Base-by-base conservation (phyloP, 2,797 vertebrate genomes). In the Cryptoprocta ferox region DNA sequence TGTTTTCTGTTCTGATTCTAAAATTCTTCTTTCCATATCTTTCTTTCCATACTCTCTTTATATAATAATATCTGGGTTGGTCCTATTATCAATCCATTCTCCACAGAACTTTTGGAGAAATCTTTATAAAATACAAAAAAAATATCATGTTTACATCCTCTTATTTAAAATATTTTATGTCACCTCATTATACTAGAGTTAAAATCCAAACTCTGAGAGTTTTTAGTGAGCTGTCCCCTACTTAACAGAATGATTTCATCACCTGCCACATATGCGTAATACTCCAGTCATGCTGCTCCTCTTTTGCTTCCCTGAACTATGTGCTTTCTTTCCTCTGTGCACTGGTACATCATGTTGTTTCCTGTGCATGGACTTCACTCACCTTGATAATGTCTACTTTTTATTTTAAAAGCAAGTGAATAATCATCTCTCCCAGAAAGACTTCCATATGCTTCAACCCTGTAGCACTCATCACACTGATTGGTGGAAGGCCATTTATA, bases 351-450 rank as follows among this genome's bases (percentile, higher is more conserved):
- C 21, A 48, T 68, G 10, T 3, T 73, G 18, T 75, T 21, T 26
- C 9, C 35, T 89, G 24, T 24, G 73, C 3, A 14, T 63, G 4
- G 61, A 93, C 35, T 96, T 95, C 59, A 81, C 80, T 92, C 30
- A 37, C 6, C 7, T 88, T 45, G 53, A 6, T 37, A 89, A 91
- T 61, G 19, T 66, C 3, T 30, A 87, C 14, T 82, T 94, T 91
- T 89, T 70, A 94, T 53, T 95, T 80, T 45, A 70, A 89, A 89
- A 71, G 68, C 66, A 94, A 88, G 6, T 24, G 50, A 79, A 63
- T 56, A 4, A 79, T 85, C 5, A 4, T 24, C 19, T 86, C 4
- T 90, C 66, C 39, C n/a, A 24, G 16, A 89, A 93, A 96, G 21
- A 59, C 8, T 59, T 59, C 56, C 56, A 10, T 24, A 59, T 59